Evolutionary conservation across 2,888 invertebrate genomes (phyloP).

Genomic region (Pachycephus smyrnensis): DNA sequence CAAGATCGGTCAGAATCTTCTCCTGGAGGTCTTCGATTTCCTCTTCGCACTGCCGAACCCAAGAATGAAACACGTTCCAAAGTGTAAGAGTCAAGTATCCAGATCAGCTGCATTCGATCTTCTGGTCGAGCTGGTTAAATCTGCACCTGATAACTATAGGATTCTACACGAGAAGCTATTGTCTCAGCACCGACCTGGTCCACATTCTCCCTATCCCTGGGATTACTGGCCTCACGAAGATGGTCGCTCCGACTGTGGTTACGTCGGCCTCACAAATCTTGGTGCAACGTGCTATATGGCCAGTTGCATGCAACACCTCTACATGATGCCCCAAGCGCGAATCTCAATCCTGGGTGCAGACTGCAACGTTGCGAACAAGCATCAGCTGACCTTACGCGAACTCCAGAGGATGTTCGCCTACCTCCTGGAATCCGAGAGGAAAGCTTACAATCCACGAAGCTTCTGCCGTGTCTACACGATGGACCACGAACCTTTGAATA

Average conservation of each 20-base stretch:
- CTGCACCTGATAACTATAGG: slow-evolving; percentile 87
- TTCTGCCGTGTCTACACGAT: slow-evolving; percentile 97
- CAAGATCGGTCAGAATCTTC: slow-evolving; percentile 78
- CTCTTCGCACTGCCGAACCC: slow-evolving; percentile 92
- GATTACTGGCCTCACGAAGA: slow-evolving; percentile 99
- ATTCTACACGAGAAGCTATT: slow-evolving; percentile 85
- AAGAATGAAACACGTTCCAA: slow-evolving; percentile 85
- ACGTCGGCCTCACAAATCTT: slow-evolving; percentile 93
- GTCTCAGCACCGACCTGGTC: slow-evolving; percentile 87
- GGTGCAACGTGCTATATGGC: slow-evolving; percentile 99
- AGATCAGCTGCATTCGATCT: slow-evolving; percentile 93
- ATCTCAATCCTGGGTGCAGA: slow-evolving; percentile 85
- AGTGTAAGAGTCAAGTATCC: slow-evolving; percentile 92
- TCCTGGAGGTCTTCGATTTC: slow-evolving; percentile 84
- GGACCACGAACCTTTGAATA: slow-evolving; percentile 96
- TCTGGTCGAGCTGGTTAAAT: slow-evolving; percentile 87
- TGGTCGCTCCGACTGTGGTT: slow-evolving; percentile 93
- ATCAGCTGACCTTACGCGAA: slow-evolving; percentile 85
- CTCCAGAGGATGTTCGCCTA: slow-evolving; percentile 96
- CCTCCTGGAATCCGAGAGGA: slow-evolving; percentile 91
- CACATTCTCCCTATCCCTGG: slow-evolving; percentile 91
- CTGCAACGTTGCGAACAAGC: slow-evolving; percentile 79
- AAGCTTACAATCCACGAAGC: slow-evolving; percentile 94
- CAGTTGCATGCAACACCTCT: slow-evolving; percentile 95
- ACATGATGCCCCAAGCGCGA: slow-evolving; percentile 96